Conservation (phyloP, 2,113 vertebrate species). For the Muscicapa adusta region DNA sequence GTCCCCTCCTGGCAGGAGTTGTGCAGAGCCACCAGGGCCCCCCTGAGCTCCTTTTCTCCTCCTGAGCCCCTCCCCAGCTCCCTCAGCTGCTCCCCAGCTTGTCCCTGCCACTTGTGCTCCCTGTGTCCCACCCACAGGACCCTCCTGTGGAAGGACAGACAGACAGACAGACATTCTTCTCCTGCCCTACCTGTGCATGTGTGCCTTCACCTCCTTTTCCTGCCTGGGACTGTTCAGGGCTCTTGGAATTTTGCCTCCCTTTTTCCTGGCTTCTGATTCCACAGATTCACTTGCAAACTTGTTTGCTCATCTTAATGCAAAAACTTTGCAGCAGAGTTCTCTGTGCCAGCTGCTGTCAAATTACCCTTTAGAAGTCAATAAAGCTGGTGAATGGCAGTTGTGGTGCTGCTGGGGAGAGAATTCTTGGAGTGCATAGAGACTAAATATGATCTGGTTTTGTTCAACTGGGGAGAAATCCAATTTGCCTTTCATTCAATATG, state of each 20-base stretch:
- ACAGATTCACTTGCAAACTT: not conserved
- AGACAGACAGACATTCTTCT: not conserved
- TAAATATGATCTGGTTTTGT: slow-evolving; percentile 51
- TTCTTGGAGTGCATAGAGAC: not conserved
- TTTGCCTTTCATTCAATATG: slow-evolving; percentile 56
- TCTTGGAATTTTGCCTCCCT: not conserved
- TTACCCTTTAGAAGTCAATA: slow-evolving; percentile 34
- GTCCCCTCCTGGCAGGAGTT: not conserved
- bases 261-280: not conserved
- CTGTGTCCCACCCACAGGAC: rapidly evolving
- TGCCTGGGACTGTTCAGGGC: not conserved
- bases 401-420: slow-evolving; percentile 21
- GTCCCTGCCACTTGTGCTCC: rapidly evolving
- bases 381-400: slow-evolving; percentile 34
- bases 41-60: not conserved
- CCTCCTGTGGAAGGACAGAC: not conserved
- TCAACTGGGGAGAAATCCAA: slow-evolving; percentile 57
- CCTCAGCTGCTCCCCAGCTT: not conserved
- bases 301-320: not conserved
- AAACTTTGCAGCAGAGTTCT: slow-evolving; percentile 26
- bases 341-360: slow-evolving; percentile 35
- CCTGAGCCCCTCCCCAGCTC: not conserved
- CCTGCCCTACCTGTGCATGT: not conserved
- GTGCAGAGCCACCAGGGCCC: not conserved
- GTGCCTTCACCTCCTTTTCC: not conserved